A percentile compares a stretch with the other conserved stretches of the same genome.
phyloP scores from a whole-genome alignment of 2,888 invertebrate genomes.

The Arge pagana region DNA sequence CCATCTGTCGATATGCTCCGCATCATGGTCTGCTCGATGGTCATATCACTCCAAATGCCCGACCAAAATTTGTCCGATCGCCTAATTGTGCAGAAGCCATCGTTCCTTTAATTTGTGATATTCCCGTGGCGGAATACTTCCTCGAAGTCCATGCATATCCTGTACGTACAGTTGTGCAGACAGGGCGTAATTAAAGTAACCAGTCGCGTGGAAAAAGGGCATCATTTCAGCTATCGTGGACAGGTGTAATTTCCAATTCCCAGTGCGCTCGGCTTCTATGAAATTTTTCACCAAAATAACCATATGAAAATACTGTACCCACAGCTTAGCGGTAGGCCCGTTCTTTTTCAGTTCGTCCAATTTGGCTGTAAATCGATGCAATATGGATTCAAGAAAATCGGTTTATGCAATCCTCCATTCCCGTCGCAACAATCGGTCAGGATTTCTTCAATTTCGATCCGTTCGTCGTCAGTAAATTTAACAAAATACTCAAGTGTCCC shows the following conservation, averaged over 20 bases:
- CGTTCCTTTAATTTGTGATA: constrained; percentile 27
- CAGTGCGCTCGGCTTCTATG: constrained; percentile 41
- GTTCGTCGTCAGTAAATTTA: constrained; percentile 4
- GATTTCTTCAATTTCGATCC: constrained; percentile 1
- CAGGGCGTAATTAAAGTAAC: constrained; percentile 38
- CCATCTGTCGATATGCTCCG: constrained; percentile 38
- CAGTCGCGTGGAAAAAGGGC: constrained; percentile 34
- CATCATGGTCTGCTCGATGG: constrained; percentile 35
- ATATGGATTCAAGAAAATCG: background rate
- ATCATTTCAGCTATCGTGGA: constrained; percentile 31
- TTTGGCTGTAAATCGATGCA: background rate
- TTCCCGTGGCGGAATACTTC: constrained; percentile 30
- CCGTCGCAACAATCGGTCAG: background rate
- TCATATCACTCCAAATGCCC: constrained; percentile 33
- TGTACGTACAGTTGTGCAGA: constrained; percentile 40
- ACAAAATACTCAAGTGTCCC: constrained; percentile 4
- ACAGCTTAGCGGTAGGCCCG: constrained; percentile 35
- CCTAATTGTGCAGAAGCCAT: constrained; percentile 33
- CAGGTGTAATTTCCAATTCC: constrained; percentile 42
- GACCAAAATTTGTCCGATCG: constrained; percentile 34
- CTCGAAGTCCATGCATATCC: constrained; percentile 34
- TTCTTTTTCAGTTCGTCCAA: constrained; percentile 4
- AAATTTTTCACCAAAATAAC: constrained; percentile 40
- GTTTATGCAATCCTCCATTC: background rate
- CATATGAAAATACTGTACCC: constrained; percentile 41